Evolutionary conservation across 1,140 invertebrate genomes (phyloP).

Genomic region (Sitobion miscanthi): DNA sequence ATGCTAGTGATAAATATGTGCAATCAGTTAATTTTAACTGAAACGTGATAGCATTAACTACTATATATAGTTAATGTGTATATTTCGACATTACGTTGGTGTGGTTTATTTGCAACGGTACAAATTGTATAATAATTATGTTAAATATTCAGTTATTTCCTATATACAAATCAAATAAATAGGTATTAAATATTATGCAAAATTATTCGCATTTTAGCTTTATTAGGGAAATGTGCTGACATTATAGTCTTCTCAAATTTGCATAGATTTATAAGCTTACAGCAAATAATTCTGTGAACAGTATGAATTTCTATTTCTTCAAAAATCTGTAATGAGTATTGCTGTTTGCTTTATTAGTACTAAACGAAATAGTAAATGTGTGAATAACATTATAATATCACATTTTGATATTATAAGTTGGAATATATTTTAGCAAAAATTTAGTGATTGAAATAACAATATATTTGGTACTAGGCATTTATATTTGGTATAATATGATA

Average conservation of each 20-base stretch:
- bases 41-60: background rate
- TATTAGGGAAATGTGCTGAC: background rate
- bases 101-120: background rate
- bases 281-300: background rate
- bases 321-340: background rate
- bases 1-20: background rate
- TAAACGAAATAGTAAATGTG: background rate
- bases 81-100: background rate
- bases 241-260: background rate
- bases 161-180: conserved; percentile 6
- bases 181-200: conserved; percentile 8
- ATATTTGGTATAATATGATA: background rate
- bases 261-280: background rate
- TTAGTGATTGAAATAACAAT: background rate
- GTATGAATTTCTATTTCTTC: background rate
- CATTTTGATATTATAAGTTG: background rate
- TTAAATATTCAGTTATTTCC: background rate
- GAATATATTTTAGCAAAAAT: background rate
- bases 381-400: background rate
- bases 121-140: background rate
- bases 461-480: background rate
- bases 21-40: background rate
- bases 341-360: background rate
- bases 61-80: background rate
- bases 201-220: background rate